Evolutionary conservation across 1,140 invertebrate species (phyloP), one percentile per base, ranked within the genome.

Genomic region (Saccostrea glomerata): DNA sequence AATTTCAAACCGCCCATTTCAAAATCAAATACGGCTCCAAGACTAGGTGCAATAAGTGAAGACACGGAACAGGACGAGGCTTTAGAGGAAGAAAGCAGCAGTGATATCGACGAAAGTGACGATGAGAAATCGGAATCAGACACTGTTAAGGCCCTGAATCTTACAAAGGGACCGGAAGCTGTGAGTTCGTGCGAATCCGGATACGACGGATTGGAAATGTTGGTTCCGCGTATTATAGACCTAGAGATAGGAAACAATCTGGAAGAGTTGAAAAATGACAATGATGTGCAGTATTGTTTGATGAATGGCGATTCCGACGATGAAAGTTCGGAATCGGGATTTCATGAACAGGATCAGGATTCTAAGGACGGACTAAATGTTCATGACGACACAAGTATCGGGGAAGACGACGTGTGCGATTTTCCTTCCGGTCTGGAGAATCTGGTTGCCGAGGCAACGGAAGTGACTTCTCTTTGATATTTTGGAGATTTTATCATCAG

Each of bases 21-120:
- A 54, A 96, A 98, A 88, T 99, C 98, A 0, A 99, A 98, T 94
- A 98, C 98, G 60, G 98, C 98, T 9, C 98, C 99, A 0, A 98
- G 99, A 94, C 95, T 99, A 3, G 98, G 97, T 86, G 97, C 97
- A 40, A 99, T 99, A 89, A 98, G 98, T 93, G 99, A 99, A 95
- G 97, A 97, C 87, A 96, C 97, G 20, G 98, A 97, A 86, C 94
- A 94, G 55, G 92, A 93, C 55, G 94, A 93, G 63, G 92, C 90
- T 20, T 89, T 90, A 23, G 90, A 88, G 56, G 89, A 89, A 56
- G 93, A 92, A 23, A 90, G 90, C 12, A 90, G 90, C n/a, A 90
- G 91, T 82, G 90, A 90, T 36, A 83, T 87, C 54, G 87, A 90
- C 23, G 88, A 66, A 25, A 11, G 20, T 25, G 85, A 86, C 63